Base-by-base conservation (phyloP, 2,113 vertebrate genomes). In the Oryctolagus cuniculus region DNA sequence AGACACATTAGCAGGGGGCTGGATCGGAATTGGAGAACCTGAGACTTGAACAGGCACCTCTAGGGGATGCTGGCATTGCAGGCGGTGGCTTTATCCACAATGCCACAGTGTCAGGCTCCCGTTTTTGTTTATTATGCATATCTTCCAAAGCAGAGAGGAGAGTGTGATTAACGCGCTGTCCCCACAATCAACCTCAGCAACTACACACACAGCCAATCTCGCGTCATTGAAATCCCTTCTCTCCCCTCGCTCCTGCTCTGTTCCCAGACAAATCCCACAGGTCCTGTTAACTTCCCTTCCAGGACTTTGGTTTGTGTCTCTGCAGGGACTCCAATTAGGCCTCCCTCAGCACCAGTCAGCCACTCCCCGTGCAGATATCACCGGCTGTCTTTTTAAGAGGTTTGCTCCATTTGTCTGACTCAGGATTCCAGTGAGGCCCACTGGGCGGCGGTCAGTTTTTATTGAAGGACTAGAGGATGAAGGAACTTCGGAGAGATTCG, bases 81-180 rank as follows among this genome's bases (percentile, higher is more conserved):
- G 44, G 44, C 44, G 44, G 44, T 44, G 44, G 44, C 44, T 44
- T 44, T 44, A 44, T 44, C 44, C 44, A 44, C 44, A 44, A 44
- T 44, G 44, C 44, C 44, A 44, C 44, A 44, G 44, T 44, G 44
- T 44, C 44, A 44, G 44, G 44, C 44, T 44, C 44, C 44, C 44
- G 5, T 69, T n/a, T 83, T 51, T 17, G 64, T 84, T 89, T 72
- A 92, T n/a, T 84, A 84, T 11, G 89, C 78, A 55, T 34, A 77
- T 29, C 34, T 22, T 88, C 22, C 36, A 34, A 78, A 84, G 19
- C 29, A 53, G 29, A 88, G 64, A 90, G 53, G 49, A 22, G 0
- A 25, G 11, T 27, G 49, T 78, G 84, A 78, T 63, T 61, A 53
- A 67, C 4, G 9, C 25, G 1, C 61, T 13, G 17, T 58, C 29